phyloP scores from a whole-genome alignment of 1,140 invertebrate species.

The Catajapyx aquilonaris region DNA sequence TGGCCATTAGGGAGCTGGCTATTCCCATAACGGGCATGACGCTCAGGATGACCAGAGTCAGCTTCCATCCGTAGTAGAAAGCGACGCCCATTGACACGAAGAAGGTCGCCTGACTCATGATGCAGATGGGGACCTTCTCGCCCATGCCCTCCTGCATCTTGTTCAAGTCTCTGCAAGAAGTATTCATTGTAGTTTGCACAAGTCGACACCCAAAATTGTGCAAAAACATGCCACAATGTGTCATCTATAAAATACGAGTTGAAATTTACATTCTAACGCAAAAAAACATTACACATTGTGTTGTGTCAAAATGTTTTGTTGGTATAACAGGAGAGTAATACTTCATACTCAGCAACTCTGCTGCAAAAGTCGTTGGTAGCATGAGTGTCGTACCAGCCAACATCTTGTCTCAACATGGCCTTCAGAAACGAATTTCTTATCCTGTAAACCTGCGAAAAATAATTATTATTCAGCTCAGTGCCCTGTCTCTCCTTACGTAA shows the following conservation, averaged over 20 bases:
- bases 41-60: conserved; percentile 66
- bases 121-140: conserved; percentile 70
- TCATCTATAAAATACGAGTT: no score
- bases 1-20: conserved; percentile 38
- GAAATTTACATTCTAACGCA: no score
- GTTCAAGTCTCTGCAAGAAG: conserved; percentile 46
- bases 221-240: no score
- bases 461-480: no score
- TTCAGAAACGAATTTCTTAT: neutral
- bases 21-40: conserved; percentile 55
- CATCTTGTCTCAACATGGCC: neutral
- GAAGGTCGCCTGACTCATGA: conserved; percentile 54
- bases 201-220: no score
- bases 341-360: neutral
- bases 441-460: no score
- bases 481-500: no score
- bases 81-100: conserved; percentile 53
- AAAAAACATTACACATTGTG: no score
- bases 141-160: conserved; percentile 82
- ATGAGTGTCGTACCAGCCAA: conserved; percentile 1
- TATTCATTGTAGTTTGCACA: conserved; percentile 12
- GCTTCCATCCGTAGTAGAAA: conserved; percentile 69
- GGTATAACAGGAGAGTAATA: no score
- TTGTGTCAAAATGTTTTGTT: no score
- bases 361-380: neutral